A percentile compares a stretch with the other conserved stretches of the same genome.
These are phyloP conservation scores for Hycleus cichorii DNA, from an alignment of 1,140 invertebrate species.

Conservation along the genomic window DNA sequence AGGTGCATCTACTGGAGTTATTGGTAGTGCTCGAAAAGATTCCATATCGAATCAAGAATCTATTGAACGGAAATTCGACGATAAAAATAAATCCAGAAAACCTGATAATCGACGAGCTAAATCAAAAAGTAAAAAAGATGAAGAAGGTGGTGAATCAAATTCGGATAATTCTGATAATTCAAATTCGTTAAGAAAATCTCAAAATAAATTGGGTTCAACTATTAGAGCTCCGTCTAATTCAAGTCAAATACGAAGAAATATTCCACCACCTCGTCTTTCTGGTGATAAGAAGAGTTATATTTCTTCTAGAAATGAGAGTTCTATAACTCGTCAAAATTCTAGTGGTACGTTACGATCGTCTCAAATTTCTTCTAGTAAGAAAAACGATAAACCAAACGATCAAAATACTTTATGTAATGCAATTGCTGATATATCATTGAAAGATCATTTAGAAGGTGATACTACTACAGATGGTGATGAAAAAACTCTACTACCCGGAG, in stretches of 20 bases:
- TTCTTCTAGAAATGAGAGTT: not conserved
- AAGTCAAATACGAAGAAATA: not conserved
- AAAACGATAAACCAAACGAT: conserved; percentile 1
- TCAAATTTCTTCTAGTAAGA: conserved; percentile 14
- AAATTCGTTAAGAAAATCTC: not conserved
- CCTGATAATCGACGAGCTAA: conserved; percentile 14
- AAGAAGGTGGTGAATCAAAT: conserved; percentile 17
- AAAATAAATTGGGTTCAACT: not conserved
- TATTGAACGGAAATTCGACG: conserved; percentile 33
- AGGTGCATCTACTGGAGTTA: conserved; percentile 56
- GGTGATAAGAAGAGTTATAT: conserved; percentile 5
- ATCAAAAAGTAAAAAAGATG: conserved; percentile 17
- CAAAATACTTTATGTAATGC: conserved; percentile 25
- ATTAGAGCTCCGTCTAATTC: not conserved
- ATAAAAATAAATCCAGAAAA: conserved; percentile 30
- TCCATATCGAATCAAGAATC: not conserved
- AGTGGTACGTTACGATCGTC: conserved; percentile 6
- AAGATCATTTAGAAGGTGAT: conserved; percentile 28
- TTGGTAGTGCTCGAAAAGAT: conserved; percentile 36
- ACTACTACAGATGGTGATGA: conserved; percentile 23
- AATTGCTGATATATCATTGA: conserved; percentile 30
- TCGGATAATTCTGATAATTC: conserved; percentile 20
- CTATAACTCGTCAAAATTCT: conserved; percentile 7
- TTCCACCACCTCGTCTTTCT: conserved; percentile 2
- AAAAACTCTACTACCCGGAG: conserved; percentile 36